These are phyloP conservation scores for Stigmatopora argus DNA, from an alignment of 2,113 vertebrate genomes.

Conservation along the genomic window DNA sequence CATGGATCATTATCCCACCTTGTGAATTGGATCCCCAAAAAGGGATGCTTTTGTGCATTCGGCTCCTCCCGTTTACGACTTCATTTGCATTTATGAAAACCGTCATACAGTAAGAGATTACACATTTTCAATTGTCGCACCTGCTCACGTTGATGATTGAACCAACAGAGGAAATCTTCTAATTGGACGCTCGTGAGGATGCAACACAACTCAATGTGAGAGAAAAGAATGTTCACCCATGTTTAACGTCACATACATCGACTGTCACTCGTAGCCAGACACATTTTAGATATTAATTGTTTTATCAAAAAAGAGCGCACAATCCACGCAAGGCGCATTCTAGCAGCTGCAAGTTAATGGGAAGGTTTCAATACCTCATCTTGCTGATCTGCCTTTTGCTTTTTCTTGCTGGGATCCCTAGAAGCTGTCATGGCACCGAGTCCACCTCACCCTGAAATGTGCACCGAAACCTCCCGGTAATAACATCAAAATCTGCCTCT, in stretches of 20 bases:
- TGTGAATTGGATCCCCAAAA: not conserved
- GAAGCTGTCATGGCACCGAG: slow-evolving; percentile 46
- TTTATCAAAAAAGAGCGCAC: too few species aligned
- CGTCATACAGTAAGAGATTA: slow-evolving; percentile 3
- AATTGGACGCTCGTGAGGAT: not conserved
- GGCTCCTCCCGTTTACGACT: not conserved
- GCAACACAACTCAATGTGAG: not conserved
- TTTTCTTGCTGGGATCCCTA: slow-evolving; percentile 53
- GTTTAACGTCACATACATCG: not conserved
- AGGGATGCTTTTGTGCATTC: not conserved
- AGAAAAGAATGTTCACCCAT: not conserved
- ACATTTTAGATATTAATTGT: slow-evolving; percentile 2
- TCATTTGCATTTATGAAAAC: not conserved
- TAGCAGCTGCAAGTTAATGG: not conserved
- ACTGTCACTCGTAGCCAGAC: not conserved
- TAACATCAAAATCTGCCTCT: slow-evolving; percentile 31
- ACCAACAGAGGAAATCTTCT: not conserved
- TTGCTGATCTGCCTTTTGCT: slow-evolving; percentile 47
- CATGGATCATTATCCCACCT: not conserved
- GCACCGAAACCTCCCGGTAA: slow-evolving; percentile 26
- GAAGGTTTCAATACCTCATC: slow-evolving; percentile 42
- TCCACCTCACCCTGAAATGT: slow-evolving; percentile 1
- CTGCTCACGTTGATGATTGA: not conserved
- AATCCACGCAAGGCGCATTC: not conserved
- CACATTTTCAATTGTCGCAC: slow-evolving; percentile 3